Evolutionary conservation across 2,113 vertebrate species (phyloP), one percentile per base, ranked within the genome.

Genomic region (Cyanoliseus patagonus): DNA sequence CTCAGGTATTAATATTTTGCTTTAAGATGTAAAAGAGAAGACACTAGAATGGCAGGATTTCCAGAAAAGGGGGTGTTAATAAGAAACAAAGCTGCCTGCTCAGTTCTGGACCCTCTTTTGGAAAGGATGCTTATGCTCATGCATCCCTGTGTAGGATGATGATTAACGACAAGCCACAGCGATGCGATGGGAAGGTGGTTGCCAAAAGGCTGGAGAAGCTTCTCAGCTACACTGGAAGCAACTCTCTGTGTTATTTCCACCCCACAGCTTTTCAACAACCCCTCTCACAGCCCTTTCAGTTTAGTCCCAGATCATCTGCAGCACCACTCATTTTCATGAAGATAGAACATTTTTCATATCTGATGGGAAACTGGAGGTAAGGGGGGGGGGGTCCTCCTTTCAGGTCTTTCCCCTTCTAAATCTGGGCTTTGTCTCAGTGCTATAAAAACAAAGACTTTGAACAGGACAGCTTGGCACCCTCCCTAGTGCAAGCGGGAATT

Each of bases 1-100:
- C 83, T 86, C 88, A 90, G 92, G 94, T 97, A 95, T 94, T 91
- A 95, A 83, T 91, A 92, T 87, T 97, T 96, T 94, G 86, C 90
- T 96, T 86, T 92, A 88, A 96, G 95, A 97, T 73, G 86, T 77
- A 72, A 89, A 95, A 93, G 86, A 87, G n/a, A 77, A 87, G 92
- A 35, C 62, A 89, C 5, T n/a, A 77, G 88, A 92, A 62, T 2
- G 0, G 41, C 69, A 33, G 10, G 44, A 66, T 55, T 94, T 84
- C 66, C 73, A 91, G 80, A 62, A 81, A 63, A 87, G 62, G 17
- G 51, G 19, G 18, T 33, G 63, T 51, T 79, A 31, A 35, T 39
- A 57, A 92, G 86, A 76, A 37, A 57, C 5, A 35, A 59, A 86
- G 88, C 69, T 53, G 69, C 83, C 83, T 85, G 62, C 28, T 52